Evolutionary conservation across 2,797 vertebrate species (phyloP).

Genomic region (Danionella dracula): DNA sequence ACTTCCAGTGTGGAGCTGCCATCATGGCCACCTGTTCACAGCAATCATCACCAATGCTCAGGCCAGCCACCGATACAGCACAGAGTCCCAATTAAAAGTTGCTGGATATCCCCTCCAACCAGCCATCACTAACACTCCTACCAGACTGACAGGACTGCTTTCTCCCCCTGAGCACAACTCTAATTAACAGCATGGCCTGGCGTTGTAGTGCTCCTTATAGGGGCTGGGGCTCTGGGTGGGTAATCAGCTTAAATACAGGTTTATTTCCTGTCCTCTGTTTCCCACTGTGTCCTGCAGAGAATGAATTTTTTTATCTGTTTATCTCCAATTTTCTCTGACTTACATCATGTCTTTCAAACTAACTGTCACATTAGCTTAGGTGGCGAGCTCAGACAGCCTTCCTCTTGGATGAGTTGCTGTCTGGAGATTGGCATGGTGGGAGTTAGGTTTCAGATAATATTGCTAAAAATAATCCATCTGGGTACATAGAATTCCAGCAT

Average conservation of each 20-base stretch:
- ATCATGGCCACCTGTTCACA: conserved; percentile 77
- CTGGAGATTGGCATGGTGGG: conserved; percentile 51
- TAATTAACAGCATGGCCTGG: conserved; percentile 69
- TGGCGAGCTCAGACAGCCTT: conserved; percentile 23
- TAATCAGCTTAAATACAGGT: conserved; percentile 82
- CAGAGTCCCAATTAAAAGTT: conserved; percentile 80
- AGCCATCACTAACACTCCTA: conserved; percentile 82
- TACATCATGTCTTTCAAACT: conserved; percentile 66
- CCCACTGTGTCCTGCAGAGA: conserved; percentile 66
- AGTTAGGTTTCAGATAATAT: conserved; percentile 51
- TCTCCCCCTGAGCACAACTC: conserved; percentile 63
- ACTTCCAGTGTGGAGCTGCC: conserved; percentile 69
- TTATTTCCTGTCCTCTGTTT: conserved; percentile 75
- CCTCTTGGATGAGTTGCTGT: conserved; percentile 57
- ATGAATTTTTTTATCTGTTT: conserved; percentile 72
- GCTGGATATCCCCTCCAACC: conserved; percentile 70
- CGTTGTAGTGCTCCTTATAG: conserved; percentile 65
- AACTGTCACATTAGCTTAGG: conserved; percentile 67
- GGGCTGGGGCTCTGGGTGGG: conserved; percentile 65
- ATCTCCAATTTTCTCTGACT: conserved; percentile 73
- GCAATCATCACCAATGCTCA: conserved; percentile 74
- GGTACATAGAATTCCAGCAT: no score
- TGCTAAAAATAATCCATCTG: no score
- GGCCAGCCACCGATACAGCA: conserved; percentile 72
- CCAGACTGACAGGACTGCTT: conserved; percentile 76